A percentile compares a stretch with the other conserved stretches of the same genome.
These are phyloP conservation scores for Trididemnum miniatum DNA, from an alignment of 23 tunicate genomes.

Conservation along the genomic window DNA sequence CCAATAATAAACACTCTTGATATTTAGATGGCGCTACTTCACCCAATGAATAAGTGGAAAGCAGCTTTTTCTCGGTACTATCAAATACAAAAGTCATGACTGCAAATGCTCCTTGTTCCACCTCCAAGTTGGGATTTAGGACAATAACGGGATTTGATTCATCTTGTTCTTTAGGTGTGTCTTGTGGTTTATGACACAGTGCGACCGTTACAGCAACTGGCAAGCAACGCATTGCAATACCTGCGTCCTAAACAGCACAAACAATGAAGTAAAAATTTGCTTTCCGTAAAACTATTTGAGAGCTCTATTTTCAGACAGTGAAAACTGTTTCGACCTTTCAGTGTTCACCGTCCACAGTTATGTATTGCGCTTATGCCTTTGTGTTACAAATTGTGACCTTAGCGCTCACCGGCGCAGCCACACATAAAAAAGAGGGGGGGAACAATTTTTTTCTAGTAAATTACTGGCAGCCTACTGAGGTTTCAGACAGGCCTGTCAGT, in stretches of 20 bases:
- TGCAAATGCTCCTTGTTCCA: conserved; percentile 53
- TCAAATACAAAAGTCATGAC: conserved; percentile 70
- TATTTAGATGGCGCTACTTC: conserved; percentile 38
- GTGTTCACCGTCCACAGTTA: too few relatives aligned
- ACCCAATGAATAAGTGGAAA: conserved; percentile 49
- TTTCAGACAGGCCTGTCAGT: too few relatives aligned
- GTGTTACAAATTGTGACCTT: too few relatives aligned
- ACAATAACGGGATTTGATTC: conserved; percentile 17
- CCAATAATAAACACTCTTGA: conserved; percentile 36
- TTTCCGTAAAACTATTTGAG: background rate
- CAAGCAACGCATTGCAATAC: conserved; percentile 69
- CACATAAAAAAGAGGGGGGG: too few relatives aligned
- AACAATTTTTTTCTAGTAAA: too few relatives aligned
- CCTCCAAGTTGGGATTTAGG: conserved; percentile 35
- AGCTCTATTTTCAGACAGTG: background rate
- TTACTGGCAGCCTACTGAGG: too few relatives aligned
- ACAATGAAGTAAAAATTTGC: background rate
- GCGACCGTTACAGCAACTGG: conserved; percentile 82
- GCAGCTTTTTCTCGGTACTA: conserved; percentile 43
- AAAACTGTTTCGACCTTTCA: too few relatives aligned
- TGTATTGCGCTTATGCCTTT: too few relatives aligned
- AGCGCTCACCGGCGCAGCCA: too few relatives aligned
- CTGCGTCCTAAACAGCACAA: conserved; percentile 68
- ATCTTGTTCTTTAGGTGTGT: conserved; percentile 9
- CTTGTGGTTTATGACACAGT: conserved; percentile 16